A percentile compares a stretch with the other conserved stretches of the same genome.
Evolutionary conservation across 2,113 vertebrate genomes (phyloP).

Genomic region (Alaudala cheleensis): DNA sequence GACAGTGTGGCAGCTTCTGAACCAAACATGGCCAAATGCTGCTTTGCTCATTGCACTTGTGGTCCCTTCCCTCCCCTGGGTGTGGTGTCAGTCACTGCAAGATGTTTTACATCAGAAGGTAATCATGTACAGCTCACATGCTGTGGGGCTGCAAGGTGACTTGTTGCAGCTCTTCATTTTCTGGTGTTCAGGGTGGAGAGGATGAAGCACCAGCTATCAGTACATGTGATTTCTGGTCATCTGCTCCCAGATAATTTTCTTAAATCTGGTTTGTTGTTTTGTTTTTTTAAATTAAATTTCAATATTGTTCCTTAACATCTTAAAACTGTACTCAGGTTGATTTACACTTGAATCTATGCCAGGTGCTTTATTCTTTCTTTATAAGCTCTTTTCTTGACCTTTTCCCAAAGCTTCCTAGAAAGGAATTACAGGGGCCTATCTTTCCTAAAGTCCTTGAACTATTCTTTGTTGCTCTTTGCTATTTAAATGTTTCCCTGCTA

Average conservation of each 20-base stretch:
- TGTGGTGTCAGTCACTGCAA: background rate
- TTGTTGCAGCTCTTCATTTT: background rate
- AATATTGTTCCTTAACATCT: background rate
- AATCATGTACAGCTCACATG: background rate
- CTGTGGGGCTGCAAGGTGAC: background rate
- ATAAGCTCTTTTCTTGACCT: background rate
- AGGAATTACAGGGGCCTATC: background rate
- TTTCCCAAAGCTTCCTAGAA: slow-evolving; percentile 1
- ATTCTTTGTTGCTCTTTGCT: background rate
- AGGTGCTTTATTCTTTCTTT: slow-evolving; percentile 5
- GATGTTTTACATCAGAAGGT: background rate
- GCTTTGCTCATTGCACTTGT: background rate
- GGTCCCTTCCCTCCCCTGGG: background rate
- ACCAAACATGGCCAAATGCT: background rate
- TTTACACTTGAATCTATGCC: slow-evolving; percentile 12
- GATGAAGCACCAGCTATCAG: background rate
- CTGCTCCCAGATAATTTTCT: background rate
- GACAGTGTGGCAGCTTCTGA: background rate
- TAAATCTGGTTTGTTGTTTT: background rate
- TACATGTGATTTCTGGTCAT: background rate
- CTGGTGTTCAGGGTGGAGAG: background rate
- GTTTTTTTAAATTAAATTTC: background rate
- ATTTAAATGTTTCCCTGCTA: background rate
- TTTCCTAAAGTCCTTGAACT: slow-evolving; percentile 2
- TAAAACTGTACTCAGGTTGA: background rate